Base-by-base conservation (phyloP, 1,140 invertebrate genomes). In the Musca vetustissima region DNA sequence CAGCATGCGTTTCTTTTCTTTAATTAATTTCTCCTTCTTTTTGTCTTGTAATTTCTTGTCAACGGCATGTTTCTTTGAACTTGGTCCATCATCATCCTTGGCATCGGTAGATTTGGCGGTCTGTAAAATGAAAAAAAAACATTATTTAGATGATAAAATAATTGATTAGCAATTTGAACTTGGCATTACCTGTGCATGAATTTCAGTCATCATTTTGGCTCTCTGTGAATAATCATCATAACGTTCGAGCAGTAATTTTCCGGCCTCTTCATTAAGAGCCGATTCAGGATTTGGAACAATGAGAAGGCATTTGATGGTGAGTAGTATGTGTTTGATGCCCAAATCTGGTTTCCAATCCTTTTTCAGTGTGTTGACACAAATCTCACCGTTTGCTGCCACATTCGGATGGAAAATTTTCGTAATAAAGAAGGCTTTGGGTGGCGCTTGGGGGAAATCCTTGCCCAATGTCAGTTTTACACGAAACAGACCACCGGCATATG, bases 381-480 rank as follows among this genome's bases (percentile, higher is more conserved):
- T 98, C 85, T 98, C 96, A 48, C 96, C 96, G 86, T 92, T 94
- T 75, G 88, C 88, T 13, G 96, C 92, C 74, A 98, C 96, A 88
- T 98, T 98, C 32, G 96, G 96, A 85, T 98, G 96, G 86, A 98
- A 98, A 76, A 98, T 97, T 88, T 95, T 96, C 64, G 96, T 98
- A 32, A 97, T 84, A 83, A 98, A 98, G 85, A 91, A 96, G 49
- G 95, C 96, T 85, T 97, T 97, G 19, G 96, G 97, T 72, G 97
- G 95, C 76, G 91, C 88, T 74, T 91, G 87, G 21, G 97, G 97
- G 84, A 97, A 98, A 82, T 96, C 94, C 85, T 97, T 97, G 2
- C 93, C 93, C 13, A 98, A 86, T 68, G 91, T 90, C 70, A 98
- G 83, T 85, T 97, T 97, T 66, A 98, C 91, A 83, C 90, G 90